Conservation (phyloP, 2,113 vertebrate species). For the Aegotheles bennettii region DNA sequence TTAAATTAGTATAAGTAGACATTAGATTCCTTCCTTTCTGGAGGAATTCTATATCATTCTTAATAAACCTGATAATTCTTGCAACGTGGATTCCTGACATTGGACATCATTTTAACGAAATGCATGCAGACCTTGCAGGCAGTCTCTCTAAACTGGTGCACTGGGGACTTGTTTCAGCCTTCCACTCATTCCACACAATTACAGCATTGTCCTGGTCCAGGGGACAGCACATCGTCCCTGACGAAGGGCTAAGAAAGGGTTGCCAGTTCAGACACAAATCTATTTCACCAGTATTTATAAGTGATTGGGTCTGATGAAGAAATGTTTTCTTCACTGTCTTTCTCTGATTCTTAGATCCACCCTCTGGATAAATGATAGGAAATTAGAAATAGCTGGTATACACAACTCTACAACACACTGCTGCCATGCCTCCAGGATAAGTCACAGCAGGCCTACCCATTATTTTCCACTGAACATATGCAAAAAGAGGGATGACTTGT, state of each 20-base stretch:
- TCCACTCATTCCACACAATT: background rate
- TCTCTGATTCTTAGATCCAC: background rate
- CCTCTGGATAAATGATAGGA: background rate
- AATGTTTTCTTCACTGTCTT: background rate
- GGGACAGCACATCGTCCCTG: accelerated
- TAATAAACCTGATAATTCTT: background rate
- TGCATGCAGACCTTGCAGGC: background rate
- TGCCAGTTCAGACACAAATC: background rate
- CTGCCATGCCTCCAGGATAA: no score
- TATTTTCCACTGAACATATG: background rate
- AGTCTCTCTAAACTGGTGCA: background rate
- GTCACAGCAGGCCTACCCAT: background rate
- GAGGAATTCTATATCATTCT: background rate
- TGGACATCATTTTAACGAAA: background rate
- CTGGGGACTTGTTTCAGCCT: background rate
- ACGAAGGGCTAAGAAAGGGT: background rate
- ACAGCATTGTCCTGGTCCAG: background rate
- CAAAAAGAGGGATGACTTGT: background rate
- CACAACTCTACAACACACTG: background rate
- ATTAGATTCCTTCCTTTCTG: background rate
- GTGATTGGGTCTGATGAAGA: background rate
- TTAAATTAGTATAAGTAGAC: background rate
- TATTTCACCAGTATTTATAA: background rate
- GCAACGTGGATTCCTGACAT: background rate
- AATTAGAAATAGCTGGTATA: background rate